Percentiles rank a stretch among this genome's conserved stretches.
Conservation (phyloP, 1,140 invertebrate species). For the Drosophila seguyi region DNA sequence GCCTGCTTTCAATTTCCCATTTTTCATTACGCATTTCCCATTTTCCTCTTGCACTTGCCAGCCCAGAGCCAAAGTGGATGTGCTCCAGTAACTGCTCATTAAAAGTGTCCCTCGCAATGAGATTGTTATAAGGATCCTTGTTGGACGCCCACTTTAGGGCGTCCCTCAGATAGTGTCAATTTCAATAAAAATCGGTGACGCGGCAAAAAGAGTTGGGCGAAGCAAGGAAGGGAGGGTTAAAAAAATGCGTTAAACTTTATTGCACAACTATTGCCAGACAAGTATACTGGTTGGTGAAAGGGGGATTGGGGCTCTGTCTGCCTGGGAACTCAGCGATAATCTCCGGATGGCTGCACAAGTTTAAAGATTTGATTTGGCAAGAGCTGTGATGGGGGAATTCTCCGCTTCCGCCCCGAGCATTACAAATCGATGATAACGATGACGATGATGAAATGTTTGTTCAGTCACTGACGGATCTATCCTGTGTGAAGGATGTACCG, state of each 20-base stretch:
- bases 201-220: slow-evolving; percentile 50
- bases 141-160: slow-evolving; percentile 6
- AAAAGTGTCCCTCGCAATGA: slow-evolving; percentile 66
- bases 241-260: slow-evolving; percentile 74
- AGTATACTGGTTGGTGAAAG: neutral
- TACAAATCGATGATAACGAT: slow-evolving; percentile 60
- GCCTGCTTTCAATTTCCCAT: slow-evolving; percentile 13
- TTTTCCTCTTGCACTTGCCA: slow-evolving; percentile 1
- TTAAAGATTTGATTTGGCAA: slow-evolving; percentile 80
- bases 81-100: slow-evolving; percentile 68
- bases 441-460: slow-evolving; percentile 73
- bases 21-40: neutral
- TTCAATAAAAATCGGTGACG: slow-evolving; percentile 82
- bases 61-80: slow-evolving; percentile 16
- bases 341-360: slow-evolving; percentile 61
- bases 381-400: slow-evolving; percentile 41
- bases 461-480: slow-evolving; percentile 54
- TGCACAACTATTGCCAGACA: slow-evolving; percentile 51
- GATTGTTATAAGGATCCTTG: slow-evolving; percentile 63
- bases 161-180: slow-evolving; percentile 72
- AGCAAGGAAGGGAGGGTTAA: slow-evolving; percentile 11
- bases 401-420: slow-evolving; percentile 24
- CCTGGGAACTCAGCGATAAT: slow-evolving; percentile 60
- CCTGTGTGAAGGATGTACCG: slow-evolving; percentile 14
- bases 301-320: neutral